Conservation (phyloP, 2,888 invertebrate genomes). For the Epinotia brunnichana region DNA sequence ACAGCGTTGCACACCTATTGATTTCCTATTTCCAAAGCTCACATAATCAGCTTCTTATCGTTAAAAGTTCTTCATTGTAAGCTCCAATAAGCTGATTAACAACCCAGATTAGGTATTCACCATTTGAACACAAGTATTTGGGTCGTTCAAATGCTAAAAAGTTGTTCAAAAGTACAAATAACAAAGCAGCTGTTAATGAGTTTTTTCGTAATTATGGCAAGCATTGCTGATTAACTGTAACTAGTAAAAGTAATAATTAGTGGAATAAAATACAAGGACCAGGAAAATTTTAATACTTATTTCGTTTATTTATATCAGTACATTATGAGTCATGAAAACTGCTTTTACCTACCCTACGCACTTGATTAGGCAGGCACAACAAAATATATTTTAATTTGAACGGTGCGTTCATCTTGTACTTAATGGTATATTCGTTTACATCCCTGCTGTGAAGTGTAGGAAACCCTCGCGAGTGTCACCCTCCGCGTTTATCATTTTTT, state of each 20-base stretch:
- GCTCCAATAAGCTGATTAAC: slow-evolving; percentile 16
- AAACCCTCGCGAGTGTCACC: slow-evolving; percentile 54
- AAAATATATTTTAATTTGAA: not conserved
- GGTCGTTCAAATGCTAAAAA: slow-evolving; percentile 16
- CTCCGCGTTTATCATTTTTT: slow-evolving; percentile 66
- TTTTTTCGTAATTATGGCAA: too few species aligned
- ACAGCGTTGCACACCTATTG: not conserved
- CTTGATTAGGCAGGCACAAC: not conserved
- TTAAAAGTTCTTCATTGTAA: slow-evolving; percentile 32
- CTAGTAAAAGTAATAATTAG: not conserved
- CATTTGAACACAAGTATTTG: slow-evolving; percentile 22
- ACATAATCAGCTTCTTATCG: slow-evolving; percentile 14
- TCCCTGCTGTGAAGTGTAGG: slow-evolving; percentile 33
- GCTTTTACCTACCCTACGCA: not conserved
- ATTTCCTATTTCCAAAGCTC: slow-evolving; percentile 31
- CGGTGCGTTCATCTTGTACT: not conserved
- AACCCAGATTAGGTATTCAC: slow-evolving; percentile 21
- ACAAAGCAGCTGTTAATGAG: not conserved
- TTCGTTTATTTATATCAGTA: not conserved
- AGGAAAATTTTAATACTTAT: not conserved
- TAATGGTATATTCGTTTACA: not conserved
- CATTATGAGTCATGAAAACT: not conserved
- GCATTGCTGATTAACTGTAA: too few species aligned
- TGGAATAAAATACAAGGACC: not conserved
- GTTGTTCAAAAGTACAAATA: slow-evolving; percentile 20